Conservation (phyloP, 2,113 vertebrate genomes). For the Dipodomys spectabilis region DNA sequence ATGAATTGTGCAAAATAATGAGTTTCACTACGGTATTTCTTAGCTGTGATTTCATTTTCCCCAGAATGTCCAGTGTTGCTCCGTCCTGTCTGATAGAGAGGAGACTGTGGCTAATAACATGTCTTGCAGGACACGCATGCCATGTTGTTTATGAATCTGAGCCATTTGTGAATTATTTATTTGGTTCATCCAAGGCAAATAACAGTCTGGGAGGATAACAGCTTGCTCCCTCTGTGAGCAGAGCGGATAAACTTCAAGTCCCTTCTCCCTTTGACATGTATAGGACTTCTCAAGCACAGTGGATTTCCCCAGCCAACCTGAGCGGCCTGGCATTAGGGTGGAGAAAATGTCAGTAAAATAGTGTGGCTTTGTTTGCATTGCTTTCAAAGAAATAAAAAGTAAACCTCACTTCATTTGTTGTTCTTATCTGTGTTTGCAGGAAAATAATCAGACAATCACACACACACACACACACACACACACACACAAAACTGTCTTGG, state of each 20-base stretch:
- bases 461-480: background rate
- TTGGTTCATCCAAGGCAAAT: background rate
- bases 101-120: background rate
- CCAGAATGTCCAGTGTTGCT: background rate
- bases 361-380: slow-evolving; percentile 26
- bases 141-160: background rate
- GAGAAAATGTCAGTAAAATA: background rate
- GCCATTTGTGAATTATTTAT: slow-evolving; percentile 8
- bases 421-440: slow-evolving; percentile 9
- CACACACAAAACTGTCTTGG: background rate
- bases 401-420: slow-evolving; percentile 13
- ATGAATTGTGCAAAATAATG: too few relatives aligned
- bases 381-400: background rate
- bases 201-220: background rate
- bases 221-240: background rate
- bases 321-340: background rate
- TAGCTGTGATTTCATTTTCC: background rate
- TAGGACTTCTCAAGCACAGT: background rate
- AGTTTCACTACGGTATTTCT: too few relatives aligned
- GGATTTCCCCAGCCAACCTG: background rate
- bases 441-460: background rate
- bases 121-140: background rate
- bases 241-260: background rate
- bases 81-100: background rate
- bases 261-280: background rate